Conservation (phyloP, 2,888 invertebrate genomes). For the Amorpha juglandis region DNA sequence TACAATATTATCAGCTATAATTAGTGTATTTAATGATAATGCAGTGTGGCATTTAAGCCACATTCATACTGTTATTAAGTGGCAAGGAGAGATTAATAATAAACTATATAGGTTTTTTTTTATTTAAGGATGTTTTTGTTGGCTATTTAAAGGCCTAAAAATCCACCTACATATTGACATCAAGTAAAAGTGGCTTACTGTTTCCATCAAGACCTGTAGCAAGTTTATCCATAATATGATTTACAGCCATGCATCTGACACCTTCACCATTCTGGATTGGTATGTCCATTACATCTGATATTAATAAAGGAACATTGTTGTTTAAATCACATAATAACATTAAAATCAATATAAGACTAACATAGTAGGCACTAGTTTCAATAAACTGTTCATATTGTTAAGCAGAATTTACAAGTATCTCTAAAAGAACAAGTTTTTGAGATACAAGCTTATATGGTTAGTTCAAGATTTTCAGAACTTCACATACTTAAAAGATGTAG, state of each 20-base stretch:
- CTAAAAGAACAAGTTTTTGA: too few species aligned
- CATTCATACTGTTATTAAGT: too few species aligned
- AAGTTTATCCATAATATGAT: slow-evolving; percentile 51
- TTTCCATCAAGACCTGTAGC: slow-evolving; percentile 72
- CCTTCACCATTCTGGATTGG: slow-evolving; percentile 51
- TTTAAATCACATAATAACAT: too few species aligned
- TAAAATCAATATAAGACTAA: too few species aligned
- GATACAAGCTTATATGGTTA: too few species aligned
- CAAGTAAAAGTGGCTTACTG: slow-evolving; percentile 65
- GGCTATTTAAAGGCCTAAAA: slow-evolving; percentile 29
- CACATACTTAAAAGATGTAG: too few species aligned
- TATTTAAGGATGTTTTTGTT: background rate
- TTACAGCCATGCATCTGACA: slow-evolving; percentile 59
- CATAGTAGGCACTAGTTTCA: too few species aligned
- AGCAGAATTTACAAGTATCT: too few species aligned
- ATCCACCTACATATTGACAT: slow-evolving; percentile 66
- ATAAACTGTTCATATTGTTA: too few species aligned
- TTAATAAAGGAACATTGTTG: background rate
- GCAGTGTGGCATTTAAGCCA: background rate
- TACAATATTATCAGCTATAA: background rate
- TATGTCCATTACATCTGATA: slow-evolving; percentile 50
- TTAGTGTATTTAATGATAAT: background rate
- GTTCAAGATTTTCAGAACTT: too few species aligned
- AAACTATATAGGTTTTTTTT: background rate
- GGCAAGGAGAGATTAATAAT: too few species aligned